These are phyloP conservation scores for Clupea harengus DNA, from an alignment of 2,113 vertebrate species.

Conservation along the genomic window DNA sequence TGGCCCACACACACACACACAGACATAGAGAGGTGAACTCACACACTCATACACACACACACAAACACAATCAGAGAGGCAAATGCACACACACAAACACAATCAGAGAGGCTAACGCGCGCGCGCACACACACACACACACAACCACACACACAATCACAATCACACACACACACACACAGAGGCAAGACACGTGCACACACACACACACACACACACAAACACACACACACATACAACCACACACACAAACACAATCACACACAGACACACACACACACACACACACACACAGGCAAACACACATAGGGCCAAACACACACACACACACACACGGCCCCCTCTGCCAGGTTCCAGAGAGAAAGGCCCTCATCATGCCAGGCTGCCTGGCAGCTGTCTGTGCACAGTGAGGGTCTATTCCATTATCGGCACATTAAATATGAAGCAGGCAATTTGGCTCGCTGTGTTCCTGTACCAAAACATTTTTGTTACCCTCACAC, in stretches of 20 bases:
- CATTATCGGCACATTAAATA: conserved; percentile 44
- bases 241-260: conserved; percentile 21
- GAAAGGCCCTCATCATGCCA: background rate
- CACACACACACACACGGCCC: conserved; percentile 26
- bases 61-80: too few species aligned
- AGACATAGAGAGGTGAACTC: too few species aligned
- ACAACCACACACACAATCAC: too few species aligned
- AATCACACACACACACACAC: conserved; percentile 47
- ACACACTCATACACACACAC: too few species aligned
- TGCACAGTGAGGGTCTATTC: conserved; percentile 29
- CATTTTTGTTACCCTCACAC: background rate
- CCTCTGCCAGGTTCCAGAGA: background rate
- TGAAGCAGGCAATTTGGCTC: conserved; percentile 37
- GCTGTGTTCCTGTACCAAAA: background rate
- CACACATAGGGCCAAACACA: conserved; percentile 5
- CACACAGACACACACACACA: conserved; percentile 32
- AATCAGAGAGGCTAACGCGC: too few species aligned
- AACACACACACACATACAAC: conserved; percentile 28
- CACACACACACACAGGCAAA: conserved; percentile 24
- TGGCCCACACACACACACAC: too few species aligned
- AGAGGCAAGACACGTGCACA: background rate
- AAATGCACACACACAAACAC: too few species aligned
- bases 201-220: conserved; percentile 2
- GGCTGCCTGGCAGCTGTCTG: background rate
- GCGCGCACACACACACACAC: too few species aligned